phyloP scores from a whole-genome alignment of 2,797 vertebrate genomes.

The Nothura maculosa region DNA sequence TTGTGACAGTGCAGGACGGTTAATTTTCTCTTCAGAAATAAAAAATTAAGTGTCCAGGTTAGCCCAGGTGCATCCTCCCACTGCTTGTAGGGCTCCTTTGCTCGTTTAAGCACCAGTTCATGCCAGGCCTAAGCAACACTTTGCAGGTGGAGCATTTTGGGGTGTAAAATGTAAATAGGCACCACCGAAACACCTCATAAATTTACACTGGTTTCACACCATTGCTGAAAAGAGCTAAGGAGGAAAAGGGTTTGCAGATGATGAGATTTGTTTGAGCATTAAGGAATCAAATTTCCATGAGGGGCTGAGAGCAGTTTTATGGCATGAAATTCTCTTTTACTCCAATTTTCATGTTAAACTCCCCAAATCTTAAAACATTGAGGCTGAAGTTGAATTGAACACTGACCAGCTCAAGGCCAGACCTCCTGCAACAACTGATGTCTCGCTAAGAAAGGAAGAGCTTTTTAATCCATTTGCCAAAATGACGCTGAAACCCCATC shows the following conservation, averaged over 20 bases:
- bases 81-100: background rate
- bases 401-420: background rate
- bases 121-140: background rate
- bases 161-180: conserved; percentile 29
- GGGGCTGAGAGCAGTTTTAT: background rate
- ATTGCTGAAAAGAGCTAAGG: background rate
- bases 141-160: conserved; percentile 13
- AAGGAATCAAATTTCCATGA: conserved; percentile 18
- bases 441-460: background rate
- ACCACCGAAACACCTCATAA: background rate
- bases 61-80: background rate
- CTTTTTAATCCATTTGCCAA: background rate
- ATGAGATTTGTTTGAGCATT: conserved; percentile 38
- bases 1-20: background rate
- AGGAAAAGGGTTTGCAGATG: conserved; percentile 35
- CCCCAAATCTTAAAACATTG: background rate
- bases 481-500: background rate
- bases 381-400: conserved; percentile 17
- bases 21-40: background rate
- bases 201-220: conserved; percentile 14
- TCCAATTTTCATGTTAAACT: conserved; percentile 34
- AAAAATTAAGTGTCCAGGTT: background rate
- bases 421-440: background rate
- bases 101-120: background rate
- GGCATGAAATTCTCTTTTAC: conserved; percentile 3